Base-by-base conservation (phyloP, 2,797 vertebrate species). In the Arctocebus calabarensis region DNA sequence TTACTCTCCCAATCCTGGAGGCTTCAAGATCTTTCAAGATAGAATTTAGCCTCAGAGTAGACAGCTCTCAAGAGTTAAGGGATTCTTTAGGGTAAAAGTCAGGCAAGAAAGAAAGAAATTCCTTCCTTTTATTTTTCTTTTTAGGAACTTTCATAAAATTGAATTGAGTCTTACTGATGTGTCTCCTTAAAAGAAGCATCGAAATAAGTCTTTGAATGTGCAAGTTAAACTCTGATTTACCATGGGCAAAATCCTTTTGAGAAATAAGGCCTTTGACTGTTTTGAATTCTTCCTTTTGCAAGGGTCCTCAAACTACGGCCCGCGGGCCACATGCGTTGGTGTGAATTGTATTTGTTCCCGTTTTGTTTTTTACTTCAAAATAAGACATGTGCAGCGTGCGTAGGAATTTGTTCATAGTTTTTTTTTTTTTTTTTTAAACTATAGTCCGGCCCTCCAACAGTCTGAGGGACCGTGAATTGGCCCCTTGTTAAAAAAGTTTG, bases 221-320 rank as follows among this genome's bases (percentile, higher is more conserved):
- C 40, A 37, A 9, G 86, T 86, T 91, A 43, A 27, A 48, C 73
- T 84, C 85, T 11, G 45, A 70, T 93, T 96, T 93, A 91, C 81
- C 64, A 0, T 32, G 84, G 86, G 70, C 57, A 81, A 82, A 66
- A 37, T 64, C 29, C 57, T 64, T 91, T 57, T 8, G 87, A 90
- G 90, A 61, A 88, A 74, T 14, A 52, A 85, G 81, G 74, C 94
- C 14, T 16, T 14, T 29, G 89, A 64, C 37, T 57, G 88, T 70
- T 75, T 59, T 34, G 73, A 78, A 88, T 87, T 81, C 90, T 92
- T 92, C 81, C 70, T 93, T 88, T 87, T n/a, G n/a, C n/a, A n/a
- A n/a, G n/a, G n/a, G n/a, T n/a, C n/a, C n/a, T n/a, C n/a, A n/a
- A n/a, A n/a, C n/a, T n/a, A n/a, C n/a, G n/a, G n/a, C n/a, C n/a